phyloP scores from a whole-genome alignment of 2,797 vertebrate species.

The Tympanoctomys barrerae region DNA sequence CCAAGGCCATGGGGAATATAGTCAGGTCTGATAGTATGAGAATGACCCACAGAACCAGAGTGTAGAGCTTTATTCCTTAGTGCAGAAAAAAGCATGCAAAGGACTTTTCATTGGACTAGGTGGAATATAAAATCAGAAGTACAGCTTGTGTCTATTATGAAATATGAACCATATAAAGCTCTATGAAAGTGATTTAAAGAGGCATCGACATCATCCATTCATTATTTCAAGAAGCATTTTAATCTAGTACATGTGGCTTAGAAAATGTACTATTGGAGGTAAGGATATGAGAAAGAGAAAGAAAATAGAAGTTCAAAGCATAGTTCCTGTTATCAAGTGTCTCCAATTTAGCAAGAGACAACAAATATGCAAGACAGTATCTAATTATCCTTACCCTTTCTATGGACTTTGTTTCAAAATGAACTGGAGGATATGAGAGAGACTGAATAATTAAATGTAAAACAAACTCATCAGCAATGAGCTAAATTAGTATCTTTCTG shows the following conservation, averaged over 20 bases:
- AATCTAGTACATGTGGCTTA: background rate
- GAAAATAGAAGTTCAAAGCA: background rate
- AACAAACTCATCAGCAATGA: background rate
- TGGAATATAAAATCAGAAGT: constrained; percentile 14
- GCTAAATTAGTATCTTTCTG: background rate
- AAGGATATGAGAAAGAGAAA: background rate
- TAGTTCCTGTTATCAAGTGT: background rate
- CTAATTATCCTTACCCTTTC: background rate
- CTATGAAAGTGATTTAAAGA: background rate
- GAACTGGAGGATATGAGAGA: background rate
- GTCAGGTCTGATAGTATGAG: background rate
- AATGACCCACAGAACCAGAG: background rate
- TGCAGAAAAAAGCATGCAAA: background rate
- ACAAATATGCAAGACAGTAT: background rate
- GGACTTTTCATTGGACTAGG: background rate
- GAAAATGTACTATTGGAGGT: background rate
- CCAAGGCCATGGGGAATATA: background rate
- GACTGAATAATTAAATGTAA: background rate
- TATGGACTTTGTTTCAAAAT: constrained; percentile 20
- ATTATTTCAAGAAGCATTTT: background rate
- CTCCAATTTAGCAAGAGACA: background rate
- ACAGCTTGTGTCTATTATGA: background rate
- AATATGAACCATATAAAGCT: background rate
- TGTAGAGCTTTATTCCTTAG: background rate
- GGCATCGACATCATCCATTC: background rate